Evolutionary conservation across 2,888 invertebrate genomes (phyloP).

Genomic region (Cheilosia grossa): DNA sequence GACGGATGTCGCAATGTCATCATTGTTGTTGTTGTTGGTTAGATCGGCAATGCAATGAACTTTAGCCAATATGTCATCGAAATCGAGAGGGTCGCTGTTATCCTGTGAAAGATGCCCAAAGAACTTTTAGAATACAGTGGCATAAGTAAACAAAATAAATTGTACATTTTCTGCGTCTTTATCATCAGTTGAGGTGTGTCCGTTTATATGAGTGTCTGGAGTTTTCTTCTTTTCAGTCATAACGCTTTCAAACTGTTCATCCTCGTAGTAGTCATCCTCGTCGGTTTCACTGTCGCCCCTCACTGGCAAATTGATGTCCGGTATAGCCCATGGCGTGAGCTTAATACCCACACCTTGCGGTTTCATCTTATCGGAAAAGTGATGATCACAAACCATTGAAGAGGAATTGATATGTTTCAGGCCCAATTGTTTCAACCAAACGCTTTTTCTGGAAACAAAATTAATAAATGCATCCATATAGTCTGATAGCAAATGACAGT

Average conservation of each 20-base stretch:
- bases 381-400: conserved; percentile 39
- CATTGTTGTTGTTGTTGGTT: conserved; percentile 20
- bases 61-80: conserved; percentile 50
- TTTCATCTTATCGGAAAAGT: conserved; percentile 57
- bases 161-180: not conserved
- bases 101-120: conserved; percentile 5
- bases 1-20: not conserved
- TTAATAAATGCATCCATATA: too few species aligned
- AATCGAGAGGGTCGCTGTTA: conserved; percentile 29
- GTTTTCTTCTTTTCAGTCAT: not conserved
- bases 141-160: not conserved
- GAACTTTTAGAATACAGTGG: not conserved
- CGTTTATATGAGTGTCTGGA: conserved; percentile 6
- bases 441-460: conserved; percentile 34
- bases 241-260: not conserved
- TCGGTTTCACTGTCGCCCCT: not conserved
- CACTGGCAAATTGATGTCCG: conserved; percentile 52
- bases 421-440: conserved; percentile 59
- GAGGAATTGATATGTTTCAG: not conserved
- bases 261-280: conserved; percentile 8
- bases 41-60: conserved; percentile 35
- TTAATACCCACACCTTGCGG: not conserved
- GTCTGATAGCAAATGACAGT: too few species aligned
- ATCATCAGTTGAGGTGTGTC: not conserved
- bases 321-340: conserved; percentile 53